Evolutionary conservation across 2,888 invertebrate genomes (phyloP).

Genomic region (Gymnocheta viridis): DNA sequence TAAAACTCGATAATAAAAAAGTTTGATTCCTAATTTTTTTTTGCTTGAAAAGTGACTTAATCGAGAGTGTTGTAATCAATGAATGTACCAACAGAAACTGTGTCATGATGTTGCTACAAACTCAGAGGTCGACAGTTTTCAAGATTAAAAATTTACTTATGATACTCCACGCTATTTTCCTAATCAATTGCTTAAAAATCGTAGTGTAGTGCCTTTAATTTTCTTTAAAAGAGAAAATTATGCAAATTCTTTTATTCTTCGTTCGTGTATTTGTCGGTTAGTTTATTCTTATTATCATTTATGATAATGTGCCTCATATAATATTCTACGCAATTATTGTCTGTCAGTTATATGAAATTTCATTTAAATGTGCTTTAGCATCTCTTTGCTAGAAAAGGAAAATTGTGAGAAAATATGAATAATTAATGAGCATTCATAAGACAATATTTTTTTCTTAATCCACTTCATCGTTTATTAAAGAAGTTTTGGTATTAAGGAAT

Average conservation of each 20-base stretch:
- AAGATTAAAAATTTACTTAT: too few relatives aligned
- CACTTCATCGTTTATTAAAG: background rate
- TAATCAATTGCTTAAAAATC: background rate
- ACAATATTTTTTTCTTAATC: too few relatives aligned
- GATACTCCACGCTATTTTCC: background rate
- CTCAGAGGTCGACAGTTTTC: too few relatives aligned
- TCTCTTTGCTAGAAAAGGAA: background rate
- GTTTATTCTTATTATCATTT: slow-evolving; percentile 22
- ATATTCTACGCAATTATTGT: slow-evolving; percentile 14
- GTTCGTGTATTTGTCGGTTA: background rate
- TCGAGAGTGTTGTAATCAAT: too few relatives aligned
- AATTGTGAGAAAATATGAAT: background rate
- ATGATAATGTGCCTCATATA: background rate
- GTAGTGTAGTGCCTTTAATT: background rate
- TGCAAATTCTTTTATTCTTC: slow-evolving; percentile 16
- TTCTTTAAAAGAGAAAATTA: slow-evolving; percentile 14
- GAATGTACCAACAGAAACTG: too few relatives aligned
- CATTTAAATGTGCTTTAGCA: background rate
- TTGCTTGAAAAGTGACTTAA: too few relatives aligned
- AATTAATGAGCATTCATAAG: background rate
- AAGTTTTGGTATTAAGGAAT: background rate
- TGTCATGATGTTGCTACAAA: too few relatives aligned
- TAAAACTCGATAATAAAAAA: too few relatives aligned
- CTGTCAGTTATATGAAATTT: slow-evolving; percentile 34
- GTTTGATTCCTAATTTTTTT: too few relatives aligned